Evolutionary conservation across 1,140 invertebrate species (phyloP), one percentile per base, ranked within the genome.

Genomic region (Habropoda laboriosa): DNA sequence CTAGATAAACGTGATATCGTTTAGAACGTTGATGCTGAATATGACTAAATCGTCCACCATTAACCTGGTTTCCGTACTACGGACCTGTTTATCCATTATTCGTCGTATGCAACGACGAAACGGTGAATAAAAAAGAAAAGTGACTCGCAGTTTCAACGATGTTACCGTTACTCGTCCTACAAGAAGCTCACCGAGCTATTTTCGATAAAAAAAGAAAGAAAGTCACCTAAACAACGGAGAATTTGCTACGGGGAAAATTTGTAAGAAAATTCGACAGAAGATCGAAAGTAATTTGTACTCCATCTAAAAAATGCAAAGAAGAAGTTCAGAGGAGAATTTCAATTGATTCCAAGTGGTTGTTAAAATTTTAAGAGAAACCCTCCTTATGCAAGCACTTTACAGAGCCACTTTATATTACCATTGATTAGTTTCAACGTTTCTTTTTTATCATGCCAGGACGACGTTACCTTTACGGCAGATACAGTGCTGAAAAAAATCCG

Each of bases 21-120:
- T 77, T 12, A 38, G 53, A n/a, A 47, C 40, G n/a, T 58, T 40
- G 53, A 42, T 38, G 42, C 32, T 40, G 66, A 49, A 71, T 55
- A 70, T 58, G 42, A 70, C 57, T 79, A 84, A 83, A 80, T 84
- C 78, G 64, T 60, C 70, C 42, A 35, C 76, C 70, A 83, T 84
- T 84, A 84, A 83, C 82, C 82, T 73, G 81, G 82, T 84, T 84
- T 83, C 79, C 81, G 63, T 61, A 32, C 38, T 68, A 64, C 45
- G 63, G 40, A 24, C 1, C 64, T 38, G 66, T 84, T 84, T 83
- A 53, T 71, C 68, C 78, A 83, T 84, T 83, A 83, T 66, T 47
- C 51, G 35, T 42, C 30, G 35, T 53, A 63, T 60, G 61, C 60
- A 79, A 78, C 66, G 40, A 18, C 55, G 35, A 42, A 58, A 75